Conservation (phyloP, 2,888 invertebrate species). For the Phlogophora meticulosa region DNA sequence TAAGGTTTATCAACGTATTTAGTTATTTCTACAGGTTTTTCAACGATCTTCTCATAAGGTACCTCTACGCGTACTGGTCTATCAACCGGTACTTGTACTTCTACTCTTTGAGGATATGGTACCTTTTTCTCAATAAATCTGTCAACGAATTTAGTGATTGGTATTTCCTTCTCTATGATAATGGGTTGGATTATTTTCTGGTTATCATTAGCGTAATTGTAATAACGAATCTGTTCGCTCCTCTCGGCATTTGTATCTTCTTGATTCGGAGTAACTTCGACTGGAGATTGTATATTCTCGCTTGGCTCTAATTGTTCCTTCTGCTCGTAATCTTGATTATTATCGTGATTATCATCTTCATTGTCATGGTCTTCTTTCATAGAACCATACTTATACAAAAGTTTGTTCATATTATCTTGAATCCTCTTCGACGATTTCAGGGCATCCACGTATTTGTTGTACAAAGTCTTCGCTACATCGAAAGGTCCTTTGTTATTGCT, state of each 20-base stretch:
- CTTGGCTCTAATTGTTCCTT: slow-evolving; percentile 79
- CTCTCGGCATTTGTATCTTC: slow-evolving; percentile 70
- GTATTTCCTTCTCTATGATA: slow-evolving; percentile 86
- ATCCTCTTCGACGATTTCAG: slow-evolving; percentile 83
- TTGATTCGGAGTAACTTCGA: slow-evolving; percentile 77
- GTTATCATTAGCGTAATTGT: slow-evolving; percentile 74
- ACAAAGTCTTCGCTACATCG: slow-evolving; percentile 77
- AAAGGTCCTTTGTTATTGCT: slow-evolving; percentile 77
- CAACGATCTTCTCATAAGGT: slow-evolving; percentile 89
- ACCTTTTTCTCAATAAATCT: slow-evolving; percentile 86
- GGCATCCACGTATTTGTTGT: slow-evolving; percentile 81
- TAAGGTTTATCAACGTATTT: slow-evolving; percentile 91
- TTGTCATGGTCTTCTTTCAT: slow-evolving; percentile 81
- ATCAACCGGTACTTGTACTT: slow-evolving; percentile 82
- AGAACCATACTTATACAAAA: slow-evolving; percentile 77
- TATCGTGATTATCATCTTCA: slow-evolving; percentile 68
- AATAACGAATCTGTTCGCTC: slow-evolving; percentile 75
- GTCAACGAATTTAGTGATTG: slow-evolving; percentile 86
- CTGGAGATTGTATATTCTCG: slow-evolving; percentile 79
- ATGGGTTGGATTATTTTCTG: slow-evolving; percentile 86
- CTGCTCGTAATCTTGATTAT: slow-evolving; percentile 70
- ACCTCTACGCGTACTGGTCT: slow-evolving; percentile 86
- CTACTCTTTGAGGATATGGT: slow-evolving; percentile 83
- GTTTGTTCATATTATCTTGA: slow-evolving; percentile 78
- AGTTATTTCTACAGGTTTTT: slow-evolving; percentile 89